These are phyloP conservation scores for Drosophila prostipennis DNA, from an alignment of 2,888 invertebrate species.

Conservation along the genomic window DNA sequence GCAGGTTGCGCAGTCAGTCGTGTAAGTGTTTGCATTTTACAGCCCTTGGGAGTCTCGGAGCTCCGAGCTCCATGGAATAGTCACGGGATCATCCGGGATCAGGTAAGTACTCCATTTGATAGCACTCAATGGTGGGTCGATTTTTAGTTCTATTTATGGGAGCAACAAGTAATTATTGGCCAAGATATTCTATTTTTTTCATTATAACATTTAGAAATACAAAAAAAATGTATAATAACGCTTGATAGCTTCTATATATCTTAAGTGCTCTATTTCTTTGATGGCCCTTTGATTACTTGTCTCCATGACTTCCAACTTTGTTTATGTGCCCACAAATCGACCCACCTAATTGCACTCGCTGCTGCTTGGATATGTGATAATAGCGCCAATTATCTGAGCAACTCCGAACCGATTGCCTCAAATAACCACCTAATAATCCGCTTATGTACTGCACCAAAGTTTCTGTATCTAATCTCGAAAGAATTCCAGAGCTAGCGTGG, in stretches of 20 bases:
- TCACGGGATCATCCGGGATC: conserved; percentile 37
- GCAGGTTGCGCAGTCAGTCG: conserved; percentile 73
- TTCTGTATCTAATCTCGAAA: conserved; percentile 38
- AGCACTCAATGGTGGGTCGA: conserved; percentile 33
- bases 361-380: conserved; percentile 13
- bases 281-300: neutral
- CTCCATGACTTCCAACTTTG: neutral
- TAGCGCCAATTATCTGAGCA: neutral
- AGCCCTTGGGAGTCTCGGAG: conserved; percentile 58
- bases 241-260: no score
- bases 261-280: no score
- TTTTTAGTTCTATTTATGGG: neutral
- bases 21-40: conserved; percentile 78
- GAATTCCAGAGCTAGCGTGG: conserved; percentile 38
- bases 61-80: conserved; percentile 61
- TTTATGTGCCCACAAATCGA: conserved; percentile 10
- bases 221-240: no score
- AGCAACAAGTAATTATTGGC: neutral
- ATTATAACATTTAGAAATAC: no score
- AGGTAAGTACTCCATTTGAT: conserved; percentile 34
- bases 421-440: conserved; percentile 30
- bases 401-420: conserved; percentile 36
- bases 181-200: neutral
- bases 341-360: conserved; percentile 19
- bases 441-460: conserved; percentile 36